Conservation (phyloP, 2,797 vertebrate genomes). For the Gephyroberyx darwinii region DNA sequence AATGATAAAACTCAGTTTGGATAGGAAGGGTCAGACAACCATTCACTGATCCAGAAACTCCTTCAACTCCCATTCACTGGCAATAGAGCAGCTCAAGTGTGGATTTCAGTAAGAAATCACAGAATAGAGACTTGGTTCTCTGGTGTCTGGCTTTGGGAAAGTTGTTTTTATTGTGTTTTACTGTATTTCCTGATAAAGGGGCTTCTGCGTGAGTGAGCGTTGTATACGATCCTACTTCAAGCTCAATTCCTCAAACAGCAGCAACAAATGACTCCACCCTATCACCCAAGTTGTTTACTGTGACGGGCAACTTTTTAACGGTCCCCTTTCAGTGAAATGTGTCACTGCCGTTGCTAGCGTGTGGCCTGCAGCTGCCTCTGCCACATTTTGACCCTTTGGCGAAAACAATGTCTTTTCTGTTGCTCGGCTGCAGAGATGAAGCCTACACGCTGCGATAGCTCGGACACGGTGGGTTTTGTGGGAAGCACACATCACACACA, state of each 20-base stretch:
- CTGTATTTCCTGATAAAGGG: not conserved
- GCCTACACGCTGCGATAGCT: conserved; percentile 11
- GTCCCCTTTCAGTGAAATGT: conserved; percentile 1
- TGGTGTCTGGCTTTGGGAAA: not conserved
- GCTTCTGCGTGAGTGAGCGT: conserved; percentile 32
- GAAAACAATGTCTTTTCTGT: conserved; percentile 54
- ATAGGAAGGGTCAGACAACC: no score
- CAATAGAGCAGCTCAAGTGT: not conserved
- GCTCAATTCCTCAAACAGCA: not conserved
- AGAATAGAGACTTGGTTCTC: not conserved
- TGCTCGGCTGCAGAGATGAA: conserved; percentile 21
- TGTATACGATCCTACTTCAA: conserved; percentile 10
- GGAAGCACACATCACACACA: conserved; percentile 14
- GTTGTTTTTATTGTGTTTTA: not conserved
- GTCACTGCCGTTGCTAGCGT: conserved; percentile 15
- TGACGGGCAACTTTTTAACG: not conserved
- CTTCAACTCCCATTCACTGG: not conserved
- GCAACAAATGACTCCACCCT: not conserved
- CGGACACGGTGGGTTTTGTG: conserved; percentile 19
- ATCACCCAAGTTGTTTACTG: not conserved
- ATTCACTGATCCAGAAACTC: not conserved
- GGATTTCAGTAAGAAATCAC: not conserved
- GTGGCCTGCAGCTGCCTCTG: conserved; percentile 47
- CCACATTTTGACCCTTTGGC: conserved; percentile 21
- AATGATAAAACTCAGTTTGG: not conserved